Percentiles rank a stretch among this genome's conserved stretches.
Evolutionary conservation across 2,797 vertebrate genomes (phyloP).

Genomic region (Salarias fasciatus): DNA sequence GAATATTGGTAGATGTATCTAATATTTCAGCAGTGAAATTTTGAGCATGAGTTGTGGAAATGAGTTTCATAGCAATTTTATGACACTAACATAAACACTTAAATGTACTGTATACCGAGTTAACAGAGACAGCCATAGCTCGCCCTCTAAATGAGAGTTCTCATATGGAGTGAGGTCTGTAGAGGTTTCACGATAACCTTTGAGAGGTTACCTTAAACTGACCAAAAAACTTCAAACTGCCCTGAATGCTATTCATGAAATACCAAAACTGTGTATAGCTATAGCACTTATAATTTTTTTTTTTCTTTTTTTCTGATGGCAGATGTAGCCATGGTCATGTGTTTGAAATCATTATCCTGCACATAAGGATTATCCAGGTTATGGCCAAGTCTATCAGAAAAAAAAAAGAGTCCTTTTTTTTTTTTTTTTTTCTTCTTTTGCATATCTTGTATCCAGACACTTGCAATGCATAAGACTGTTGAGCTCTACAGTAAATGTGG

Average conservation of each 20-base stretch:
- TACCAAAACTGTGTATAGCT: constrained; percentile 76
- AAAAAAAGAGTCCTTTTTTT: constrained; percentile 30
- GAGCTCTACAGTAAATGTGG: constrained; percentile 66
- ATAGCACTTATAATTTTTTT: constrained; percentile 60
- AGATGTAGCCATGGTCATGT: constrained; percentile 58
- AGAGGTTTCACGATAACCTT: constrained; percentile 73
- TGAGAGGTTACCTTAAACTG: constrained; percentile 79
- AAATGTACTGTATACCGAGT: constrained; percentile 81
- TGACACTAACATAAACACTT: constrained; percentile 77
- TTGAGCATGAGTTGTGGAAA: constrained; percentile 80
- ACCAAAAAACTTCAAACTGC: constrained; percentile 82
- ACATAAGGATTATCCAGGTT: constrained; percentile 59
- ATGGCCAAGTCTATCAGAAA: constrained; percentile 59
- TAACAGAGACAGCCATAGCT: constrained; percentile 81
- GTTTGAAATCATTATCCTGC: constrained; percentile 55
- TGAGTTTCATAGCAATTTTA: constrained; percentile 80
- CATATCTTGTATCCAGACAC: constrained; percentile 72
- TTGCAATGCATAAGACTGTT: constrained; percentile 75
- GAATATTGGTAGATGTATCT: constrained; percentile 59
- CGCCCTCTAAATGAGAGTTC: constrained; percentile 75
- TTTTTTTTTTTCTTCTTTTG: constrained; percentile 54
- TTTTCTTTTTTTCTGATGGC: constrained; percentile 55
- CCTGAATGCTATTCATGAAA: constrained; percentile 80
- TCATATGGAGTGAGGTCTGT: constrained; percentile 67
- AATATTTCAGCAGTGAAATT: constrained; percentile 72